Percentiles rank a stretch among this genome's conserved stretches.
Evolutionary conservation across 1,140 invertebrate genomes (phyloP).

Genomic region (Littorina saxatilis): DNA sequence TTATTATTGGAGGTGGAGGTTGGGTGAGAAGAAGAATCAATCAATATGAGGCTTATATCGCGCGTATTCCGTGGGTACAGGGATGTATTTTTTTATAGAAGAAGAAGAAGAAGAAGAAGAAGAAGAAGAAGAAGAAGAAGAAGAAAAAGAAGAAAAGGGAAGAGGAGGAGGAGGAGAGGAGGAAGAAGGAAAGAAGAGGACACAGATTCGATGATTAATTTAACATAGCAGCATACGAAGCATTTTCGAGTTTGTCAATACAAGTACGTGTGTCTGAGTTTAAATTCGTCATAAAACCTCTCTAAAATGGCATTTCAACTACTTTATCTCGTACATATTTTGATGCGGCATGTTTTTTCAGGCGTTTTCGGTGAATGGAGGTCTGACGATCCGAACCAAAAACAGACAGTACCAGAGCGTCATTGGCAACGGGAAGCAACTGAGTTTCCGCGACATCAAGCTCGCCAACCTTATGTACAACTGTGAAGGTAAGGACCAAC

Average conservation of each 20-base stretch:
- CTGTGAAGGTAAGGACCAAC: neutral
- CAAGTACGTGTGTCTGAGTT: no score
- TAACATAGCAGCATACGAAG: no score
- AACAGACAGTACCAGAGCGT: slow-evolving; percentile 49
- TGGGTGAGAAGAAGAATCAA: no score
- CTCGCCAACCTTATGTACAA: slow-evolving; percentile 58
- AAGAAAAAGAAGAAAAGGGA: slow-evolving; percentile 26
- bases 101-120: slow-evolving; percentile 6
- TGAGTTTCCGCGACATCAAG: slow-evolving; percentile 64
- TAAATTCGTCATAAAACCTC: no score
- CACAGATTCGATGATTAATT: no score
- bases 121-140: neutral
- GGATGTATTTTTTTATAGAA: neutral
- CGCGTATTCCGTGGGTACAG: no score
- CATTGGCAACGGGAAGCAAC: slow-evolving; percentile 55
- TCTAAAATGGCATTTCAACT: no score
- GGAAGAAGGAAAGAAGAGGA: neutral
- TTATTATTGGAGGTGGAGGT: no score
- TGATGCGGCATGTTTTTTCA: no score
- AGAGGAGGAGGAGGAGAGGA: slow-evolving; percentile 23
- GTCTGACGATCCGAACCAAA: slow-evolving; percentile 53
- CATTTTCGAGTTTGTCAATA: no score
- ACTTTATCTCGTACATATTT: no score
- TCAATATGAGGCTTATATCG: no score
- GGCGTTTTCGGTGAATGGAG: slow-evolving; percentile 48